Conservation (phyloP, 2,888 invertebrate species). For the Chloroclysta siterata region DNA sequence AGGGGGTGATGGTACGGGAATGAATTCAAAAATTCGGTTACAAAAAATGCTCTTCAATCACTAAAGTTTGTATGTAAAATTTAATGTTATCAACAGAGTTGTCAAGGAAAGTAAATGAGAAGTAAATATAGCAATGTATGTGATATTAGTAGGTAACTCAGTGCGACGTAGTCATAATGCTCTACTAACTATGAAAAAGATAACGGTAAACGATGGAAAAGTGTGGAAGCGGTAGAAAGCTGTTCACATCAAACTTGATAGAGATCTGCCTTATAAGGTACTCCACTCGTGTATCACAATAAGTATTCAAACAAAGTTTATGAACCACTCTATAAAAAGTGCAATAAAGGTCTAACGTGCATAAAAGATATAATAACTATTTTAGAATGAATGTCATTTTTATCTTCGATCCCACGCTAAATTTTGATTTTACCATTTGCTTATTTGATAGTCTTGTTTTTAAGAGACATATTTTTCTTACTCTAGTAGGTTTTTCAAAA, state of each 20-base stretch:
- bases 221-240: conserved; percentile 51
- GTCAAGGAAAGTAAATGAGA: too few relatives aligned
- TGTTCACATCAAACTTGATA: conserved; percentile 40
- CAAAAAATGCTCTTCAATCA: too few relatives aligned
- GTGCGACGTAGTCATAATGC: conserved; percentile 18
- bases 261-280: conserved; percentile 36
- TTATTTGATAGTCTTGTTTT: too few relatives aligned
- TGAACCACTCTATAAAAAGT: not conserved
- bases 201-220: conserved; percentile 47
- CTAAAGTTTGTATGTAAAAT: too few relatives aligned
- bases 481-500: too few relatives aligned
- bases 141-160: too few relatives aligned
- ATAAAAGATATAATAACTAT: not conserved
- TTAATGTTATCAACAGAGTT: too few relatives aligned
- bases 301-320: not conserved
- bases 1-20: too few relatives aligned
- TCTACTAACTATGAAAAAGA: conserved; percentile 37
- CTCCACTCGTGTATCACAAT: not conserved
- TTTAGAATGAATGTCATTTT: conserved; percentile 11
- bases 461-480: too few relatives aligned
- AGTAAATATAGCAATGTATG: too few relatives aligned
- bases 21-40: too few relatives aligned
- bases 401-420: not conserved
- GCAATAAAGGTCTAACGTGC: not conserved
- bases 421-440: too few relatives aligned